These are phyloP conservation scores for Rhinogobio ventralis DNA, from an alignment of 2,797 vertebrate genomes.

Conservation along the genomic window DNA sequence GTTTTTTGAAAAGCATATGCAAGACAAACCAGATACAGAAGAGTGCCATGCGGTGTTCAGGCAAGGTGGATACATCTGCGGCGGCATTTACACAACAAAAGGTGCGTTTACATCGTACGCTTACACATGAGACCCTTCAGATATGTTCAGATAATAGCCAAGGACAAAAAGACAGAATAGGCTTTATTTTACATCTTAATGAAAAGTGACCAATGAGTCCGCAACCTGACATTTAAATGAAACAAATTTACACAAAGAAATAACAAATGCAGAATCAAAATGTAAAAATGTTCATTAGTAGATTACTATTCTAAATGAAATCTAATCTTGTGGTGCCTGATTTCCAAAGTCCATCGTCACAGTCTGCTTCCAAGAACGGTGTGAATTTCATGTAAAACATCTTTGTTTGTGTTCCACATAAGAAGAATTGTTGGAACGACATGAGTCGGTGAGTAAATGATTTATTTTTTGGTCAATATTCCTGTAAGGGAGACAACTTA, in stretches of 20 bases:
- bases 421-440: background rate
- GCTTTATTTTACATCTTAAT: background rate
- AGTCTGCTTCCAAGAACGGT: background rate
- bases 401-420: background rate
- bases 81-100: slow-evolving; percentile 4
- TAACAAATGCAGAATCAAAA: too few relatives aligned
- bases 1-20: background rate
- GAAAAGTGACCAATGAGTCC: background rate
- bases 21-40: background rate
- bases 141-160: background rate
- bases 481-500: background rate
- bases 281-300: background rate
- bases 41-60: background rate
- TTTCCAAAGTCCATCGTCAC: background rate
- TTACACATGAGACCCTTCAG: background rate
- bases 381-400: background rate
- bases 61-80: background rate
- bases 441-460: background rate
- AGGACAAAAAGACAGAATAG: background rate
- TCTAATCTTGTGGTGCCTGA: too few relatives aligned
- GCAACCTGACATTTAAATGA: background rate
- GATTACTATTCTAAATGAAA: background rate
- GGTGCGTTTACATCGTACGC: background rate
- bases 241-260: background rate
- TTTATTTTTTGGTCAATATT: background rate